phyloP scores from a whole-genome alignment of 2,113 vertebrate genomes.

The Pituophis catenifer region DNA sequence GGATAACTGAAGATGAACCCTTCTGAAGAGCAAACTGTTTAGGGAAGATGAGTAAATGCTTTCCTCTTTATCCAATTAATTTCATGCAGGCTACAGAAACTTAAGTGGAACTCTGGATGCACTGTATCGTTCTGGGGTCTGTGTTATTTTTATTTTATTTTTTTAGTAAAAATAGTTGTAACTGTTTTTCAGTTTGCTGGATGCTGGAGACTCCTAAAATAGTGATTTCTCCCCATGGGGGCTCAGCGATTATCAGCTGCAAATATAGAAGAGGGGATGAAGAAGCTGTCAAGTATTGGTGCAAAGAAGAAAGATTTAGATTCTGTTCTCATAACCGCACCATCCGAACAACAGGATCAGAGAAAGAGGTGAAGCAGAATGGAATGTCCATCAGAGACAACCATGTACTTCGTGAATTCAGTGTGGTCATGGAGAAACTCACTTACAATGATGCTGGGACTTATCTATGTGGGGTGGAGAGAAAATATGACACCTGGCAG shows the following conservation, averaged over 20 bases:
- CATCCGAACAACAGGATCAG: background rate
- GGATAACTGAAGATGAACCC: background rate
- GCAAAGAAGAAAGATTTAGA: background rate
- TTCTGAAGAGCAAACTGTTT: background rate
- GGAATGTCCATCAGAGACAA: constrained; percentile 5
- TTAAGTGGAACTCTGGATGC: background rate
- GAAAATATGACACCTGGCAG: background rate
- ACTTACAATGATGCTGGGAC: background rate
- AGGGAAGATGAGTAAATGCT: background rate
- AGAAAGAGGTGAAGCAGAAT: background rate
- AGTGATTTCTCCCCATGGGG: background rate
- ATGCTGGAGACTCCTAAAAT: background rate
- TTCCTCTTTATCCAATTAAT: background rate
- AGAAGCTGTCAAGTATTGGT: background rate
- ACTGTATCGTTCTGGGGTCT: background rate
- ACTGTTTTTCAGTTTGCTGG: background rate
- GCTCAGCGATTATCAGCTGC: background rate
- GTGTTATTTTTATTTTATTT: background rate
- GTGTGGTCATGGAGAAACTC: background rate
- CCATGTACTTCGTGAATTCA: background rate
- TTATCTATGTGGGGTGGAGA: background rate
- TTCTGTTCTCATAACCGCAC: background rate
- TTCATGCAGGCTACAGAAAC: background rate
- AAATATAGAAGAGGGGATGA: background rate
- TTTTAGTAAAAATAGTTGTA: background rate